Evolutionary conservation across 2,797 vertebrate species (phyloP).

Genomic region (Gadopsis bispinosus): DNA sequence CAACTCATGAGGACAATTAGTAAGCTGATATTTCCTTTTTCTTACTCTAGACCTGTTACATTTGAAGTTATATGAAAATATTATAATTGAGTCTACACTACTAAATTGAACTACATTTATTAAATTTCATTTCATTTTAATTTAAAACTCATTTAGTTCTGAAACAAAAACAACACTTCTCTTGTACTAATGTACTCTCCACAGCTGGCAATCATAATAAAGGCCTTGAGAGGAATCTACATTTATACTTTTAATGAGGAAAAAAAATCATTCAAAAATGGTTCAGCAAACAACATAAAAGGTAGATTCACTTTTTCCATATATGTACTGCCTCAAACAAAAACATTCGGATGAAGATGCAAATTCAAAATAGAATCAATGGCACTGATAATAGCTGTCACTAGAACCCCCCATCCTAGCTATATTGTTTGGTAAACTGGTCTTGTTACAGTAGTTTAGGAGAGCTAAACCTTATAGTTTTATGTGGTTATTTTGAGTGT

Average conservation of each 20-base stretch:
- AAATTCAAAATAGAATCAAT: not conserved
- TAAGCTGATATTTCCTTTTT: not conserved
- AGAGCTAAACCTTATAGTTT: not conserved
- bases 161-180: not conserved
- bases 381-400: not conserved
- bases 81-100: not conserved
- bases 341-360: not conserved
- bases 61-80: not conserved
- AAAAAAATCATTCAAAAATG: not conserved
- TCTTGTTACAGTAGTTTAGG: not conserved
- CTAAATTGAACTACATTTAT: not conserved
- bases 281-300: not conserved
- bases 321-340: not conserved
- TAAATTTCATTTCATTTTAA: slow-evolving; percentile 1
- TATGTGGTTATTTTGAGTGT: not conserved
- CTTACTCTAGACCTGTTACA: not conserved
- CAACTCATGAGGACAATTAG: slow-evolving; percentile 3
- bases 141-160: slow-evolving; percentile 11
- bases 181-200: no score
- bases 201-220: slow-evolving; percentile 2
- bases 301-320: not conserved
- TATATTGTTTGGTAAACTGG: not conserved
- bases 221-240: not conserved
- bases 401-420: not conserved
- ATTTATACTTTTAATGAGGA: not conserved